Base-by-base conservation (phyloP, 2,797 vertebrate species). In the Miichthys miiuy region DNA sequence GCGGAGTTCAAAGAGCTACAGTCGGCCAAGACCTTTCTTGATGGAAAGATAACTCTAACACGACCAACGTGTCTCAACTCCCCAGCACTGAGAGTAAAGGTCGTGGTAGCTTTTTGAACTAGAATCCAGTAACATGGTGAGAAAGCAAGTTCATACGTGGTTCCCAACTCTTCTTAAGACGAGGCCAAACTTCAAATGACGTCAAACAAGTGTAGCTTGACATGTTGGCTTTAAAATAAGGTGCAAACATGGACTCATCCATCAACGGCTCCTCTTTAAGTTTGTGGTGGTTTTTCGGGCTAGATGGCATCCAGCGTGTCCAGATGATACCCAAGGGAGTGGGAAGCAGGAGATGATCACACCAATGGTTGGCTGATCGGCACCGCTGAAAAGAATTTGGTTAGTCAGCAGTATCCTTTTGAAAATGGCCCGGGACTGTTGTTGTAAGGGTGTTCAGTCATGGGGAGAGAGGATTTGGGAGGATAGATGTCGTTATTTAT, bases 401-500 rank as follows among this genome's bases (percentile, higher is more conserved):
- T 87, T 83, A 87, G 94, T 95, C 95, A 95, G 95, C 94, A 77
- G 79, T 95, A 95, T 94, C 82, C 92, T 90, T 95, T 95, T 89
- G 89, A 93, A 92, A 95, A 92, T 78, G 90, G 65, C 87, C 91
- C 85, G 51, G 86, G 89, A 92, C 91, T 96, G 95, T 96, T 96
- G 91, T 93, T 94, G 72, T 92, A 95, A 84, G 91, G 92, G 85
- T 94, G 93, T 89, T 93, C 92, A 91, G 87, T 93, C 88, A 87
- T 38, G 93, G 88, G 91, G 84, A 92, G 89, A 93, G 87, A 93
- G 95, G 92, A 94, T 95, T 95, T 95, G 91, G 76, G 80, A 87
- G 91, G 92, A 88, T 94, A 90, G 91, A 95, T 96, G 79, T 80
- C 91, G 94, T 95, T 94, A 95, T 95, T 96, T 95, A 95, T 94